These are phyloP conservation scores for Choloepus hoffmanni DNA, from an alignment of 2,113 vertebrate genomes.

Conservation along the genomic window DNA sequence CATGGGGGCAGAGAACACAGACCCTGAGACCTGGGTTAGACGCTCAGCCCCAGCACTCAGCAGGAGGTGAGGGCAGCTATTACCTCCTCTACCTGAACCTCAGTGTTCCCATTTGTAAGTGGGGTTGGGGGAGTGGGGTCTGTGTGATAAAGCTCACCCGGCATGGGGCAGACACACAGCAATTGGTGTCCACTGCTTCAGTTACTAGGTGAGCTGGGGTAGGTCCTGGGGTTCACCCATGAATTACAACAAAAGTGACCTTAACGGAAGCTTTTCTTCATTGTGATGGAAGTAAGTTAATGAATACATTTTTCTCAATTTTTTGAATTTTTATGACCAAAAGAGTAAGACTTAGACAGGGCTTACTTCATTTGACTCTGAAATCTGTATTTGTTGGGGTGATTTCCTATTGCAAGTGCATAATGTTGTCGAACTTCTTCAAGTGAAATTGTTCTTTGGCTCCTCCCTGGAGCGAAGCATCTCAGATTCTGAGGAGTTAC, in stretches of 20 bases:
- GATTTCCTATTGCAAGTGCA: slow-evolving; percentile 12
- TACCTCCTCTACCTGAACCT: neutral
- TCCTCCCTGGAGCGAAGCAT: neutral
- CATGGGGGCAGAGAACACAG: neutral
- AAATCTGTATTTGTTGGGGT: neutral
- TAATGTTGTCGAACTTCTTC: neutral
- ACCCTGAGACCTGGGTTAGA: rapidly evolving
- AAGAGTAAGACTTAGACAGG: slow-evolving; percentile 38
- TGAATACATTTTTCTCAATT: neutral
- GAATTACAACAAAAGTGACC: neutral
- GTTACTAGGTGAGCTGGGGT: neutral
- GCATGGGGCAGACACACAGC: neutral
- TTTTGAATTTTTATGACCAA: slow-evolving; percentile 49
- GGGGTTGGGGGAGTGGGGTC: too few relatives aligned
- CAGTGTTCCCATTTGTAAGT: neutral
- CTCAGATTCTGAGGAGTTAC: neutral
- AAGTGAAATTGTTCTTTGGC: neutral
- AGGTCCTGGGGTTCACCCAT: neutral
- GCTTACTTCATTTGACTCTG: neutral
- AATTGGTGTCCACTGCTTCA: neutral
- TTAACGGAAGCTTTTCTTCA: neutral
- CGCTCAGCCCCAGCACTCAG: neutral
- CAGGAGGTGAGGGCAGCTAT: neutral
- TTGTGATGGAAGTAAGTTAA: slow-evolving; percentile 26
- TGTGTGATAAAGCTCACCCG: neutral